These are phyloP conservation scores for Ganaspis brasiliensis DNA, from an alignment of 2,888 invertebrate genomes.

Conservation along the genomic window DNA sequence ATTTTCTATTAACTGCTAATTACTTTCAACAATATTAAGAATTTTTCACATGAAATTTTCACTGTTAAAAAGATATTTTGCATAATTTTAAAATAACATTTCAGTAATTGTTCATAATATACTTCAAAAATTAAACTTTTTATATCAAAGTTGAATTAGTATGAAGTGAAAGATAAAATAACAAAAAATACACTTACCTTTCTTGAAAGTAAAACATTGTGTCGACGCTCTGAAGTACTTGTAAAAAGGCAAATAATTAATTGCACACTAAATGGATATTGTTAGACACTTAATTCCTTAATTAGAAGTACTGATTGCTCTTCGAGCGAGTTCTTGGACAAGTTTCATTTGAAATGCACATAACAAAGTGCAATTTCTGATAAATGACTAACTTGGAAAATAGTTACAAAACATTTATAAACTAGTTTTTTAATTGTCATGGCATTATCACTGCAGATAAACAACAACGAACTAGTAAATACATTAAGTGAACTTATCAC, in stretches of 20 bases:
- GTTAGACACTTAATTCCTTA: neutral
- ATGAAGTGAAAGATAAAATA: too few relatives aligned
- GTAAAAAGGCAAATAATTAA: neutral
- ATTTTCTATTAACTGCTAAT: too few relatives aligned
- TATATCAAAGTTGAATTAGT: too few relatives aligned
- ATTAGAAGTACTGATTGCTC: neutral
- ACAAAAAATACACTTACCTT: too few relatives aligned
- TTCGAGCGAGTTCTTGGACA: neutral
- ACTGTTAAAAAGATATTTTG: too few relatives aligned
- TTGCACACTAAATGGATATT: slow-evolving; percentile 1
- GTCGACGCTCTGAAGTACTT: neutral
- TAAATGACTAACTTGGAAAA: slow-evolving; percentile 1
- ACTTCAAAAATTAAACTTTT: too few relatives aligned
- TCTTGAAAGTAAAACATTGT: neutral
- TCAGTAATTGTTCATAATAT: too few relatives aligned
- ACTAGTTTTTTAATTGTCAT: slow-evolving; percentile 2
- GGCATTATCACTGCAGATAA: neutral
- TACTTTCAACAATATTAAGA: too few relatives aligned
- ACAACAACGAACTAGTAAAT: neutral
- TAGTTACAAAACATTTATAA: neutral
- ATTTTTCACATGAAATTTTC: too few relatives aligned
- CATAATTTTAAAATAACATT: too few relatives aligned
- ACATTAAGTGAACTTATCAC: too few relatives aligned
- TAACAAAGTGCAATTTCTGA: neutral
- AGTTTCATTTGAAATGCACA: neutral